Conservation (phyloP, 2,113 vertebrate genomes). For the Nothoprocta perdicaria region DNA sequence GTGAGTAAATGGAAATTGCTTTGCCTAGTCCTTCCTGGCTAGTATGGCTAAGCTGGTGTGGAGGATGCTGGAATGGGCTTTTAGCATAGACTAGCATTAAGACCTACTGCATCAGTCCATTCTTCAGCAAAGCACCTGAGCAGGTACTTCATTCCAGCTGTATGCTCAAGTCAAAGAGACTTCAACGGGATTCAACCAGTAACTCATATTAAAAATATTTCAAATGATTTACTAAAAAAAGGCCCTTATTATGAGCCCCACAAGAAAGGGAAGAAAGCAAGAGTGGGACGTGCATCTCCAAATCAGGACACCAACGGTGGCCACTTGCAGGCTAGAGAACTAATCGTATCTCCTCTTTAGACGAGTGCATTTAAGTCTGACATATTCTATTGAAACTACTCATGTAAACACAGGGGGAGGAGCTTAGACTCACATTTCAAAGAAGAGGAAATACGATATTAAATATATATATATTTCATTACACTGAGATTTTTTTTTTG, state of each 20-base stretch:
- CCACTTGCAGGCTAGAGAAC: not conserved
- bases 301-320: not conserved
- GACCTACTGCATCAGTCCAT: not conserved
- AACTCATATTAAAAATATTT: not conserved
- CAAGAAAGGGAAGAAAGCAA: not conserved
- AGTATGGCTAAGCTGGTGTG: accelerated
- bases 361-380: not conserved
- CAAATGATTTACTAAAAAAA: not conserved
- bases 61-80: not conserved
- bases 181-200: not conserved
- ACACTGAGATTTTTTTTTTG: constrained; percentile 34
- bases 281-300: not conserved
- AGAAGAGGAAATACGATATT: constrained; percentile 25
- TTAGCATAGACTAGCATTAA: not conserved
- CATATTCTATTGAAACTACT: not conserved
- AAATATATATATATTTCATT: constrained; percentile 43
- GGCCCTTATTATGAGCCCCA: accelerated
- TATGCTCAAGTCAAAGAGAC: not conserved
- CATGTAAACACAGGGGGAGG: not conserved
- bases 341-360: not conserved
- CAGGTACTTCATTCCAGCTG: not conserved
- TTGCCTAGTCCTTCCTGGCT: not conserved
- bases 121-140: not conserved
- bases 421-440: constrained; percentile 15
- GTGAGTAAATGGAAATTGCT: not conserved